Evolutionary conservation across 2,797 vertebrate species (phyloP), one percentile per base, ranked within the genome.

Genomic region (Synanceia verrucosa): DNA sequence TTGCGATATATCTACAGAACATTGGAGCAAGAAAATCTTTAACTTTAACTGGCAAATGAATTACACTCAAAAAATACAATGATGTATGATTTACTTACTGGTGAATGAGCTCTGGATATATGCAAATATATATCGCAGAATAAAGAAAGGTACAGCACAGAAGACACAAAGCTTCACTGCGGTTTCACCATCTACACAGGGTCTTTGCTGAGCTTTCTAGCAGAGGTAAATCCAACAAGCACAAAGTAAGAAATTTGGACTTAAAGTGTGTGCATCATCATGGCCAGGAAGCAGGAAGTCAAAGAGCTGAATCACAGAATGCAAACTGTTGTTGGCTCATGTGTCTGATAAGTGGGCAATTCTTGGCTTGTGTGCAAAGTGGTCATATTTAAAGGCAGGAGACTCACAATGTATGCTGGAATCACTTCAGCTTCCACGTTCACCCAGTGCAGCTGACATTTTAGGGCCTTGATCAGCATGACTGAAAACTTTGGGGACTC

Each of bases 241-340:
- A 29, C 31, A 44, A 48, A 67, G 21, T 56, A 16, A 79, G 64
- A 36, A 34, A 33, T 60, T 46, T 69, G 41, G 51, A 73, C 51
- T 31, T 37, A 1, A 10, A 2, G 29, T 1, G 3, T 9, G 52
- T 72, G 74, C 33, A 63, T 80, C 78, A 78, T 59, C 33, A 9
- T 4, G 6, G 50, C 41, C 48, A 9, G 36, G 73, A 65, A 12
- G 68, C 68, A 64, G 31, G 36, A 74, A 84, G 53, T 76, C 70
- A 55, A 51, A 76, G 36, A 51, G 71, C 67, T 74, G 71, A 79
- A 60, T 82, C 79, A 81, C 73, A 48, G 64, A 60, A 64, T 39
- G 28, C 73, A 63, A 31, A 31, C 56, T 39, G 65, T 65, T 24
- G 31, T 65, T 62, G 60, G 57, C 39, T 61, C 67, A 78, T 31